Evolutionary conservation across 2,113 vertebrate genomes (phyloP), one percentile per base, ranked within the genome.

Genomic region (Phrynosoma blainvillii): DNA sequence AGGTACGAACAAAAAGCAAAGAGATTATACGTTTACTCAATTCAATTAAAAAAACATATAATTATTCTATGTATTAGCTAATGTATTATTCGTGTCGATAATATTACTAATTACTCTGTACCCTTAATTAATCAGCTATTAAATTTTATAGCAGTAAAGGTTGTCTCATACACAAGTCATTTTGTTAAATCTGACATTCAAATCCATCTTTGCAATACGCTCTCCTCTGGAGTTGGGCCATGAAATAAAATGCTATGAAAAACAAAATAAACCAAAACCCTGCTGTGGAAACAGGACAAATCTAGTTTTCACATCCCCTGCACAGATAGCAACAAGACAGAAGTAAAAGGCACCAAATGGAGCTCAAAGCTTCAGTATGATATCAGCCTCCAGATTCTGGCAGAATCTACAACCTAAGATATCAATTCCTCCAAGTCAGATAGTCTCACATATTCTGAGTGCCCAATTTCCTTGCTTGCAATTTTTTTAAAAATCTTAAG

Each of bases 231-330:
- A 96, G 95, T 93, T 92, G 85, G 75, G 95, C 95, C 93, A 96
- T 86, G 87, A 3, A 96, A 95, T 96, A 92, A 96, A 96, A 95
- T 90, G 95, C 94, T 94, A 93, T 88, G 89, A 95, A 94, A 96
- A 96, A 92, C 90, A 97, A 96, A 95, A 95, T 89, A 95, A 92
- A 96, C 94, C 93, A 95, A 96, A 96, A 95, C 94, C 95, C 95
- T 93, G 93, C 95, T 95, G 84, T 84, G 93, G 92, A 96, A 95
- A 95, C 88, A 95, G 89, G 93, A 94, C 94, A 94, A 93, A 95
- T 93, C 92, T 90, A 95, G 92, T 95, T 96, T 88, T 95, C 91
- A 94, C 93, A 93, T 93, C 94, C 92, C 89, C 92, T 95, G 88
- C 87, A 91, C 85, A 96, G 92, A 95, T n/a, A 96, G 93, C 94